Evolutionary conservation across 1,140 invertebrate genomes (phyloP), one percentile per base, ranked within the genome.

Genomic region (Catajapyx aquilonaris): DNA sequence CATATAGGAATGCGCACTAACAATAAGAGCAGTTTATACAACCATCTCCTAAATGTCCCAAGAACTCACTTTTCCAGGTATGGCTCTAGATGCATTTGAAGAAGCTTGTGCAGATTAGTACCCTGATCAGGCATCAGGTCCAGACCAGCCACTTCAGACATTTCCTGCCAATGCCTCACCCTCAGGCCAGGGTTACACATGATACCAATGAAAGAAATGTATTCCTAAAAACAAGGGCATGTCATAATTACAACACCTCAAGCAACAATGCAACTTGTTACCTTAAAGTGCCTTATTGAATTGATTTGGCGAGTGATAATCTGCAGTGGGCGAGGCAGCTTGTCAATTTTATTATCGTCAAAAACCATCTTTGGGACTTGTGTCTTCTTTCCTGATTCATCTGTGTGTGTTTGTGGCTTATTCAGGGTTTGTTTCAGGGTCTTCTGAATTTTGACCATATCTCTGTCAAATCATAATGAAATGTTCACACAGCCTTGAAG

Each of bases 91-190:
- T 79, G 66, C 57, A 77, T 69, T 43, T 76, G 59, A 5, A 86
- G 71, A 7, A 86, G 67, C 61, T 90, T 88, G 35, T 71, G 56
- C n/a, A 93, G 60, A 23, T 78, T 80, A 1, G 81, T 74, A 31
- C 83, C 73, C 43, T 83, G 71, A 60, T 83, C 73, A 1, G 86
- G 87, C 4, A 78, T 85, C 20, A 95, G 59, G 54, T 85, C 74
- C 48, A 76, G 76, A 2, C 74, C 81, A 11, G 79, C 73, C 32
- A 88, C 73, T 21, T 66, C 61, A 0, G 81, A 81, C 70, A 95
- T 88, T 52, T 86, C 76, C 41, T 79, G 71, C 87, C 87, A 94
- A 55, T 95, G 87, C 20, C 83, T 63, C 46, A 81, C 70, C n/a
- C 73, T 58, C 35, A 93, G 54, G 1, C 79, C 81, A 22, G 79